Evolutionary conservation across 2,888 invertebrate species (phyloP).

Genomic region (Biston betularia): DNA sequence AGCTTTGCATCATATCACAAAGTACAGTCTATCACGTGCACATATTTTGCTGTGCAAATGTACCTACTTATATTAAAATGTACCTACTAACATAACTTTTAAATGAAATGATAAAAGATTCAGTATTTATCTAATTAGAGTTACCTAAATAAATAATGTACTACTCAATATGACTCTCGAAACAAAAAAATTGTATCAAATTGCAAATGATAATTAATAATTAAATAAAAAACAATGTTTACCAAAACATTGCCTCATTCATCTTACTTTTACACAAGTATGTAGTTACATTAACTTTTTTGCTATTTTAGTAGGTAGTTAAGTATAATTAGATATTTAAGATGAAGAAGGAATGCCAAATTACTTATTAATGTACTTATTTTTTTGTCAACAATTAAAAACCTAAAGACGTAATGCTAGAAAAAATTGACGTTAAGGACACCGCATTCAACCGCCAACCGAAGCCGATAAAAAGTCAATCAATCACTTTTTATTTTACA

Average conservation of each 20-base stretch:
- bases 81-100: neutral
- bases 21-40: slow-evolving; percentile 30
- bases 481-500: slow-evolving; percentile 49
- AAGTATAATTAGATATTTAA: neutral
- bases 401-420: slow-evolving; percentile 25
- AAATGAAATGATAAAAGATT: neutral
- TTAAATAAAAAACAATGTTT: no score
- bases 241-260: no score
- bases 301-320: neutral
- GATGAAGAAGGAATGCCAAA: neutral
- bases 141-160: neutral
- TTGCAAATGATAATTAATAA: no score
- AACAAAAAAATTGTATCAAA: neutral
- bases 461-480: slow-evolving; percentile 55
- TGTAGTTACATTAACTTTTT: neutral
- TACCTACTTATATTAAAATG: neutral
- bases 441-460: slow-evolving; percentile 26
- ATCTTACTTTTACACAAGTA: neutral
- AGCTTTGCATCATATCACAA: slow-evolving; percentile 31
- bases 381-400: no score
- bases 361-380: neutral
- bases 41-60: slow-evolving; percentile 14
- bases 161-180: neutral
- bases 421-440: slow-evolving; percentile 51
- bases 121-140: no score